Evolutionary conservation across 2,888 invertebrate species (phyloP).

Genomic region (Exocentrus adspersus): DNA sequence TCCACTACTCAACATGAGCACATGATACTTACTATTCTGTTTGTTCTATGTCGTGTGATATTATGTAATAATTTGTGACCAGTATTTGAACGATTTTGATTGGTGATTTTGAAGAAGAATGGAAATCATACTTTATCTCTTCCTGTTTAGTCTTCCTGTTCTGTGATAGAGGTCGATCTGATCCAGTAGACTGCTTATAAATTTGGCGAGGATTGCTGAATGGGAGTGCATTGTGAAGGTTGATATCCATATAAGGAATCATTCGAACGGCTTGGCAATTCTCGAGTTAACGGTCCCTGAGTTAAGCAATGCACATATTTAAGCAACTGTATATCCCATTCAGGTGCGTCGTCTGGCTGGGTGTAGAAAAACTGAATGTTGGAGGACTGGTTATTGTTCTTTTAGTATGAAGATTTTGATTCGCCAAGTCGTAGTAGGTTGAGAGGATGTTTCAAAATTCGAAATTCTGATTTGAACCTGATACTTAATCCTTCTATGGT

Average conservation of each 20-base stretch:
- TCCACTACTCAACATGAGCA: too few species aligned
- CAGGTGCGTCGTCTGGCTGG: constrained; percentile 15
- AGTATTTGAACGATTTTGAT: too few species aligned
- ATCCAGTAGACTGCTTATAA: constrained; percentile 7
- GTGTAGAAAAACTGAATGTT: constrained; percentile 11
- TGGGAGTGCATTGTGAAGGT: constrained; percentile 23
- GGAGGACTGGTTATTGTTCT: constrained; percentile 2
- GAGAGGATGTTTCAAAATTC: neutral
- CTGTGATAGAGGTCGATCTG: neutral
- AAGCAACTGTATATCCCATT: constrained; percentile 41
- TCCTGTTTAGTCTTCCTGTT: neutral
- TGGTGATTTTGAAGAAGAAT: too few species aligned
- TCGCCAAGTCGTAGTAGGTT: too few species aligned
- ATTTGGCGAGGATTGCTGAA: constrained; percentile 15
- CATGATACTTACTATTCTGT: too few species aligned
- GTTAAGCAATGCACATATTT: constrained; percentile 46
- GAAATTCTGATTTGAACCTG: too few species aligned
- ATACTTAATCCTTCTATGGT: too few species aligned
- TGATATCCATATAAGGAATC: constrained; percentile 18
- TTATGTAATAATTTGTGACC: too few species aligned
- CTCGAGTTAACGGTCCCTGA: constrained; percentile 20
- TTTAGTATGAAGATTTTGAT: neutral
- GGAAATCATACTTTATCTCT: too few species aligned
- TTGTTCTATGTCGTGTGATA: too few species aligned
- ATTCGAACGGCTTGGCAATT: neutral